Evolutionary conservation across 2,888 invertebrate species (phyloP), one percentile per base, ranked within the genome.

Genomic region (Sclerodermus sp.): DNA sequence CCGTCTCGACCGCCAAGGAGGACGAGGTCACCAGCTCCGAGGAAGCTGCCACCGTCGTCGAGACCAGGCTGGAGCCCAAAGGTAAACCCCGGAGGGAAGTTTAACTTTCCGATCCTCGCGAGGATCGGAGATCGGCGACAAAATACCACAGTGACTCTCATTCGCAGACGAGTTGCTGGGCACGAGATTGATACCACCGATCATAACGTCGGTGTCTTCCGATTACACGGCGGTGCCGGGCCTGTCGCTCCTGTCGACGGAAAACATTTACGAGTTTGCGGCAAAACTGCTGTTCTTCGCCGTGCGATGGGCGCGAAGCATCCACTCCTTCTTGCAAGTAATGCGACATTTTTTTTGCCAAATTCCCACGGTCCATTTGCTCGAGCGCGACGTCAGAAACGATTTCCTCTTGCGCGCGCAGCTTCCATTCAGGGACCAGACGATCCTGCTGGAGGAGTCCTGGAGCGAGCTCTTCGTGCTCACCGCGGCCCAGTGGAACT

Each of bases 401-500:
- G n/a, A n/a, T n/a, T n/a, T n/a, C n/a, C n/a, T 40, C 37, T 60
- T 53, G 42, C 47, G 49, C 70, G n/a, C 76, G 16, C 78, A 87
- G 83, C 78, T 88, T 45, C 84, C 87, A 0, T 85, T 83, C 58
- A 76, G 84, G 42, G 92, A 92, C 66, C 92, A 91, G 71, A 84
- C 85, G 0, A 82, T 84, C 44, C 81, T 93, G 34, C 78, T 93
- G 45, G 88, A 89, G 67, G 87, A 86, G 69, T 87, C 89, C 29
- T 93, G 93, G 93, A 87, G 86, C 65, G 92, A 93, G 72, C 78
- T 93, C 3, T 93, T 92, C 73, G 83, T 93, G 1, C 76, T 93
- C 9, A 91, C 90, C 29, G 90, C 91, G 8, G 89, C 91, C 0
- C 91, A 93, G 70, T 89, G 89, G 85, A 84, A 87, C 1, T 83